Base-by-base conservation (phyloP, 2,797 vertebrate genomes). In the Crocidura indochinensis region DNA sequence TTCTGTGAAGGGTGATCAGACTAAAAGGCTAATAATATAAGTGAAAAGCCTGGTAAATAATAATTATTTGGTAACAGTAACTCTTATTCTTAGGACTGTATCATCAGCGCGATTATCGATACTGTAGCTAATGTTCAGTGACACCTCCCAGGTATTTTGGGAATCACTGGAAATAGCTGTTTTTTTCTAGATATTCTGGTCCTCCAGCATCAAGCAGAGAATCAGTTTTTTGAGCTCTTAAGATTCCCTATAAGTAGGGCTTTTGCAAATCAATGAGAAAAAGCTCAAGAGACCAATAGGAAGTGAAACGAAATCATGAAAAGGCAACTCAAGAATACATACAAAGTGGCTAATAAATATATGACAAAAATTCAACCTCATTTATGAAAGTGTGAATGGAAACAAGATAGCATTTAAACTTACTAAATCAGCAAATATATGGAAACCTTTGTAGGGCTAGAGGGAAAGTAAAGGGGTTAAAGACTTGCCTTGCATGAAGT, bases 361-460 rank as follows among this genome's bases (percentile, higher is more conserved):
- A 62, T 68, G 2, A 51, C 2, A 51, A 47, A 88, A 56, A 31
- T 24, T 82, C 73, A 74, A 29, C 6, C 19, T 91, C 46, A n/a
- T 47, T 62, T 56, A 60, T 56, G 51, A 88, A 15, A 87, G 46
- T 82, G 7, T 22, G 91, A 87, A 81, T 65, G 80, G 80, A 81
- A 95, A 74, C 24, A 92, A 85, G 83, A 56, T 46, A 94, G 84
- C 62, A 82, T 84, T 64, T 77, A 53, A 92, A 89, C 27, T 77
- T 88, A 74, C 24, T 76, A 91, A 88, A 81, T 92, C 82, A 84
- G 38, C 84, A 79, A 90, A 86, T 84, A 95, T 80, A 51, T 90
- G 64, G 93, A 80, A 92, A 80, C 78, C 81, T 84, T 87, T 72
- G 72, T 51, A 83, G 60, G 88, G 81, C 17, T 17, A 62, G 51